Percentiles rank a stretch among this genome's conserved stretches.
These are phyloP conservation scores for Lasiurus cinereus DNA, from an alignment of 2,113 vertebrate species.

Conservation along the genomic window DNA sequence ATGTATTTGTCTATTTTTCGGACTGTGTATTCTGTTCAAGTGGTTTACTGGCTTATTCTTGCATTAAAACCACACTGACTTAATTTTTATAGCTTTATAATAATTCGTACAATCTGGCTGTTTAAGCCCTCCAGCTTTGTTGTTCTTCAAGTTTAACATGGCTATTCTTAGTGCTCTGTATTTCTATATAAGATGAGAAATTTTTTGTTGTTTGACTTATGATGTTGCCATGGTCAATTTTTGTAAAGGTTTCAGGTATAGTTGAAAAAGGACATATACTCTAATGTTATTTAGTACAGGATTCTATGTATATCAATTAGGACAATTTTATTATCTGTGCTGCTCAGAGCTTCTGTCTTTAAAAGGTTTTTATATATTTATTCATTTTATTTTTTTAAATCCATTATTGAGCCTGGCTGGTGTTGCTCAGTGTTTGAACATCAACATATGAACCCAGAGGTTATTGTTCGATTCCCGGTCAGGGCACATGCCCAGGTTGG, in stretches of 20 bases:
- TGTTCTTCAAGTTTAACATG: slow-evolving; percentile 20
- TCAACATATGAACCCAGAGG: too few species aligned
- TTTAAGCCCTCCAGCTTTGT: neutral
- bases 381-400: neutral
- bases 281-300: neutral
- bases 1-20: neutral
- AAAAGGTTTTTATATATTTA: neutral
- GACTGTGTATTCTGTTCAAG: neutral
- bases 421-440: too few species aligned
- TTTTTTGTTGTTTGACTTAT: neutral
- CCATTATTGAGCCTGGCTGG: too few species aligned
- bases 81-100: slow-evolving; percentile 5
- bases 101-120: neutral
- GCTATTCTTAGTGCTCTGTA: neutral
- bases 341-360: neutral
- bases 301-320: neutral
- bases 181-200: slow-evolving; percentile 9
- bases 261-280: neutral
- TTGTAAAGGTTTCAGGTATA: neutral
- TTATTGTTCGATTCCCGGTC: too few species aligned
- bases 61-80: neutral
- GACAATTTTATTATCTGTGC: neutral
- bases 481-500: too few species aligned
- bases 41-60: slow-evolving; percentile 29
- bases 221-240: neutral